Base-by-base conservation (phyloP, 1,140 invertebrate genomes). In the Brachionus sp. region DNA sequence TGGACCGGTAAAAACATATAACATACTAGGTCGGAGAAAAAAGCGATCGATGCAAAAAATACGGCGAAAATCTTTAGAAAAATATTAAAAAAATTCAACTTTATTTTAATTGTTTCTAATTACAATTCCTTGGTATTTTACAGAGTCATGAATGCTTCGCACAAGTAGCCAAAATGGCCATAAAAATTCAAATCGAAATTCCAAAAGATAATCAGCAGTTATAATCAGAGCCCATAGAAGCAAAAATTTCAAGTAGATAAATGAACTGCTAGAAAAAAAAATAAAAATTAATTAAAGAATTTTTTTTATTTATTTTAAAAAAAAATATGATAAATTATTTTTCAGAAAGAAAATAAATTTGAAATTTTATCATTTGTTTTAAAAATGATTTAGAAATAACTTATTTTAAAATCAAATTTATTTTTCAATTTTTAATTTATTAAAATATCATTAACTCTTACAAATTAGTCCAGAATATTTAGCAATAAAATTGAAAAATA, bases 1-100 rank as follows among this genome's bases (percentile, higher is more conserved):
- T 98, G 95, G 85, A 98, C 93, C 84, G 97, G 97, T 91, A 99
- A 97, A 89, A 98, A 97, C 90, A 98, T 95, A 90, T 96, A 97
- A 91, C 96, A 98, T 90, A 98, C 94, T 92, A 98, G 94, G 90
- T 99, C 97, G 86, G 96, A 97, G 85, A 96, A 98, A 84, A 98
- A 92, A 86, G 96, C 95, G 88, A 99, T 95, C 89, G 95, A 97
- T 86, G 98, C 93, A 91, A 98, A 98, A 90, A 98, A 96, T 86
- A 98, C 93, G 86, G 96, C 97, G 90, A 98, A 98, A 89, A 95
- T 95, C 95, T 97, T 93, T 87, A 86, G 29, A 83, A 84, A 82
- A 83, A 84, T 84, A 85, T 35, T 53, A 80, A 73, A 53, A 78
- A n/a, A 82, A 37, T 33, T 46, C 46, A 44, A 64, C 10, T 25